Evolutionary conservation across 2,888 invertebrate species (phyloP), one percentile per base, ranked within the genome.

Genomic region (Zygaena filipendulae): DNA sequence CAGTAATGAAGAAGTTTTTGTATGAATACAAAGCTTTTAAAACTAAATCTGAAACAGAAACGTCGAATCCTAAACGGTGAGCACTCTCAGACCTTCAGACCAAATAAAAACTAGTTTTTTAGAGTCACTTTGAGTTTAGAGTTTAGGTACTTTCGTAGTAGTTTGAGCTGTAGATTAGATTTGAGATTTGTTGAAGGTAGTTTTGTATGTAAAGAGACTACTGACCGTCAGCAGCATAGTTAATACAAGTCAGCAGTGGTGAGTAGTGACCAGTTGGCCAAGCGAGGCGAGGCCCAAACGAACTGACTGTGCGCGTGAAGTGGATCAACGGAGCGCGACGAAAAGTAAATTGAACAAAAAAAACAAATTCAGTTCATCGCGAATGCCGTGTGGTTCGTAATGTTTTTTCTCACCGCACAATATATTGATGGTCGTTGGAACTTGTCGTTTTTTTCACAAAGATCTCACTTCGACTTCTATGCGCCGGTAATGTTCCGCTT

Each of bases 331-430:
- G 64, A 77, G 69, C 77, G 77, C 64, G 62, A 77, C 79, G 70
- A 74, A 72, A 75, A 71, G 69, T 72, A 75, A 79, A 75, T 75
- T 77, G 70, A 63, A 71, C 64, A 75, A 77, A 77, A 77, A n/a
- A 77, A 74, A 68, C 47, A 62, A 77, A 75, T 75, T 70, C 71
- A 75, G 54, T 72, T 72, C 66, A 72, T 75, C 72, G 74, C 74
- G 67, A 75, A 64, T 62, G 62, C 59, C 59, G 66, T 64, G 69
- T 66, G 58, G 66, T 63, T 68, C 71, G 67, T 70, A 67, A 70
- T 74, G 75, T 75, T 77, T 77, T 77, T 71, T 75, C 63, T 69
- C 72, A 72, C 74, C 74, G 66, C 74, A 74, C 70, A 71, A 72
- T 74, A 74, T 74, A 74, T 72, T 63, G 60, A 63, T 49, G 61